Evolutionary conservation across 1,140 invertebrate species (phyloP), one percentile per base, ranked within the genome.

Genomic region (Penaeus vannamei): DNA sequence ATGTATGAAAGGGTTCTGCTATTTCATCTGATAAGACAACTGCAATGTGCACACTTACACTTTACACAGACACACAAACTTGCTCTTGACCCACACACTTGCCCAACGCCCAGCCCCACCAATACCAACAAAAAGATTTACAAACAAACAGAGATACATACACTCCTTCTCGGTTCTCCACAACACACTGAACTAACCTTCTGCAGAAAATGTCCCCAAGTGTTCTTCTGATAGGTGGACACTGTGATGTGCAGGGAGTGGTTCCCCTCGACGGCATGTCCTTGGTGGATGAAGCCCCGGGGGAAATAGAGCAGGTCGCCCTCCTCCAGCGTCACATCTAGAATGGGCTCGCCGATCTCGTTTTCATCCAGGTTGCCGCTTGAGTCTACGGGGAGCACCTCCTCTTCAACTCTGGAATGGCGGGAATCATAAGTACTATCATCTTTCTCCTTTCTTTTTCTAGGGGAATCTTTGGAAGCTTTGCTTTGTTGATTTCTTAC

Each of bases 181-280:
- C 53, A 53, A 53, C 53, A 8, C 8, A 53, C 12, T 17, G 17
- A 0, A 8, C 79, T 66, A 32, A 88, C 66, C 92, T 96, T 96
- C 93, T 98, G 95, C 77, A 99, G 93, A 19, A 98, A 95, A 94
- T 99, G 97, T 83, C 95, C 96, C 95, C 97, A 99, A 17, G 96
- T 95, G 92, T 98, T 98, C 92, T 96, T 96, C 92, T 99, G 98
- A 92, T 97, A 98, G 88, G 96, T 95, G 36, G 98, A 99, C 3
- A 99, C 93, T 0, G 98, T 99, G 0, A 99, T 95, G 93, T 99
- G 98, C 1, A 99, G 94, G 23, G 98, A 99, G 93, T 99, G 97
- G 8, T 95, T 94, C 76, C 96, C 95, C 60, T 93, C 93, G 85
- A 96, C 93, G 23, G 97, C 96, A 84, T 95, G 93, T 5, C 95